Base-by-base conservation (phyloP, 2,888 invertebrate genomes). In the Lamellibrachia columna region DNA sequence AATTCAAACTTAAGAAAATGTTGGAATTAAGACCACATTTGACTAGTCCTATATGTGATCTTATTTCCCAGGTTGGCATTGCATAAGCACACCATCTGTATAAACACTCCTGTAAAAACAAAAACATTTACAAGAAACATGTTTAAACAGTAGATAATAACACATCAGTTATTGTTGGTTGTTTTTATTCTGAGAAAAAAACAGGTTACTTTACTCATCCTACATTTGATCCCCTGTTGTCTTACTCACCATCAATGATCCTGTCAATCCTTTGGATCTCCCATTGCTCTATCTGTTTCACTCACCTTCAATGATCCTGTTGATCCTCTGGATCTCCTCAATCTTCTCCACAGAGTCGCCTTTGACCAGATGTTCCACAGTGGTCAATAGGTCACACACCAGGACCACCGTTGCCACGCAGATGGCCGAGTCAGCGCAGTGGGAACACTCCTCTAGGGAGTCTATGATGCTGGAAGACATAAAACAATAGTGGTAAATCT, bases 391-490 rank as follows among this genome's bases (percentile, higher is more conserved):
- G 0, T 98, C 98, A 7, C 95, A 95, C 6, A 96, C 95, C 94
- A 96, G 96, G 90, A 94, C 94, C 3, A 97, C 96, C 94, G 96
- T 95, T 2, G 95, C 95, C 93, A 95, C 95, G 92, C 96, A 96
- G 90, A 97, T 95, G 40, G 94, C 92, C 28, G 98, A 97, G 94
- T 98, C 98, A 92, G 97, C 98, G 94, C 98, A 98, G 94, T 98
- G 97, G n/a, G 98, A 98, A 93, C 98, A 98, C 97, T 99, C 99
- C 96, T 98, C 98, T 96, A 99, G 98, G 0, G 98, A 98, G 95
- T 99, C 60, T 60, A 60, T 60, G 60, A 60, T 60, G 22, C 60
- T 60, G 60, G 60, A 60, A 60, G 15, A 60, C 3, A 55, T 9
- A 7, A 3, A 60, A 15, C 3, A 4, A 60, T 2, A 60, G 60